Conservation (phyloP, 2,113 vertebrate genomes). For the Thunnus maccoyii region DNA sequence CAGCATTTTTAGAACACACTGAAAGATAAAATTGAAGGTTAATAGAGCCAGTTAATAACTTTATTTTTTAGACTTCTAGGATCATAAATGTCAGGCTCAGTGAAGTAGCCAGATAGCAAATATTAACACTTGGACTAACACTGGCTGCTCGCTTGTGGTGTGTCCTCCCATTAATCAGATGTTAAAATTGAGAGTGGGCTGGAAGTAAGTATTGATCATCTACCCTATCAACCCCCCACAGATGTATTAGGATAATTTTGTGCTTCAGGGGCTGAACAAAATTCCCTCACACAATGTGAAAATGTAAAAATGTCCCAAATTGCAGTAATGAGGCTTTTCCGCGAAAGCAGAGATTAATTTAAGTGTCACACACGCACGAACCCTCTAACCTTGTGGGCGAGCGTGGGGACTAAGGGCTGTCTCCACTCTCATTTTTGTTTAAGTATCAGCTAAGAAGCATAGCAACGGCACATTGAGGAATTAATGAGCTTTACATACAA, state of each 20-base stretch:
- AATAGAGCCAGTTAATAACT: neutral
- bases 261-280: neutral
- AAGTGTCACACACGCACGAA: slow-evolving; percentile 10
- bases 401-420: neutral
- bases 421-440: slow-evolving; percentile 44
- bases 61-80: neutral
- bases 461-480: slow-evolving; percentile 55
- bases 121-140: too few relatives aligned
- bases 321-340: neutral
- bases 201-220: slow-evolving; percentile 25
- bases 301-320: slow-evolving; percentile 11
- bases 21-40: too few relatives aligned
- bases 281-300: neutral
- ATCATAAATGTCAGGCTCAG: neutral
- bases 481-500: slow-evolving; percentile 73
- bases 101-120: neutral
- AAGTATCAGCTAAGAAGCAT: slow-evolving; percentile 66
- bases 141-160: neutral
- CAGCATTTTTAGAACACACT: too few relatives aligned
- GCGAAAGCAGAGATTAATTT: slow-evolving; percentile 12
- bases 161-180: slow-evolving; percentile 19
- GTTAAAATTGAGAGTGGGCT: neutral
- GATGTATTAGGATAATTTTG: slow-evolving; percentile 18
- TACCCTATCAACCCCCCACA: neutral
- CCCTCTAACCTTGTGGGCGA: slow-evolving; percentile 15